These are phyloP conservation scores for Deroplatys truncata DNA, from an alignment of 2,888 invertebrate genomes.

Conservation along the genomic window DNA sequence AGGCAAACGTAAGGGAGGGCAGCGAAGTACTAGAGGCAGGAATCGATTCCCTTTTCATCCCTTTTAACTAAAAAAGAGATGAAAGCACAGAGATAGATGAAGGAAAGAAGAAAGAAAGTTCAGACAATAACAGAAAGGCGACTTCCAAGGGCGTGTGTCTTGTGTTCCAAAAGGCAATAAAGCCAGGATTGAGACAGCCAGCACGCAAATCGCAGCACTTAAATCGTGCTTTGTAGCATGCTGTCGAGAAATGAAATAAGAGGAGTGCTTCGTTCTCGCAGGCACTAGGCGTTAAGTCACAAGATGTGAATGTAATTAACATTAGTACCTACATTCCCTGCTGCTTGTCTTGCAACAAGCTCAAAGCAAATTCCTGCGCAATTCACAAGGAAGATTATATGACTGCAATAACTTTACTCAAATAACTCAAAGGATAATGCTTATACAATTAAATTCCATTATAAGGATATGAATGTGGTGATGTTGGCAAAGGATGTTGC, in stretches of 20 bases:
- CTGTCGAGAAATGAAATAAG: background rate
- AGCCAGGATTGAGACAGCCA: background rate
- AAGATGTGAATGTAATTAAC: background rate
- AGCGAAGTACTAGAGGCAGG: too few relatives aligned
- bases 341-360: background rate
- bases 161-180: background rate
- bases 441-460: too few relatives aligned
- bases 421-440: too few relatives aligned
- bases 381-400: too few relatives aligned
- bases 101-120: background rate
- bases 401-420: too few relatives aligned
- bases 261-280: background rate
- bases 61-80: too few relatives aligned
- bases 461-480: too few relatives aligned
- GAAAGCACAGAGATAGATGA: too few relatives aligned
- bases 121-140: background rate
- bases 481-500: too few relatives aligned
- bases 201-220: background rate
- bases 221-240: background rate
- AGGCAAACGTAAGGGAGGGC: too few relatives aligned
- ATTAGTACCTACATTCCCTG: background rate
- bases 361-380: background rate
- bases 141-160: background rate
- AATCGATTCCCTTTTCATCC: too few relatives aligned
- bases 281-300: background rate